These are phyloP conservation scores for Euplexia lucipara DNA, from an alignment of 2,888 invertebrate genomes.

Conservation along the genomic window DNA sequence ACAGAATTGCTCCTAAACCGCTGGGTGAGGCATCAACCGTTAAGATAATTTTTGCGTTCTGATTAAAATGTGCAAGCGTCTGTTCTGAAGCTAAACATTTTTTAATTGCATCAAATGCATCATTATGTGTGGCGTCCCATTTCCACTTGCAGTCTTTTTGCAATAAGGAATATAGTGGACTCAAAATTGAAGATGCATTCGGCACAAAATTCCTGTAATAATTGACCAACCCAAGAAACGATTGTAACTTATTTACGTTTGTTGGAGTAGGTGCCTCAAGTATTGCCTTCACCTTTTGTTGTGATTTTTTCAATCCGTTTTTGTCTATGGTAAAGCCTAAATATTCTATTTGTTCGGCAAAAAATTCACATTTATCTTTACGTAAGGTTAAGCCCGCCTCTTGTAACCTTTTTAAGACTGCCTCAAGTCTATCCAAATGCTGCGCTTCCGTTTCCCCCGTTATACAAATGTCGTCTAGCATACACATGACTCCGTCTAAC, in stretches of 20 bases:
- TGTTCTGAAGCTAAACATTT: slow-evolving; percentile 50
- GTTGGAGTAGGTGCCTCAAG: slow-evolving; percentile 41
- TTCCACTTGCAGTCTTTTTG: slow-evolving; percentile 35
- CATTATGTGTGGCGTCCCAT: slow-evolving; percentile 14
- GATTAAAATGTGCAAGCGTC: slow-evolving; percentile 4
- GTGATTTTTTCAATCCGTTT: slow-evolving; percentile 2
- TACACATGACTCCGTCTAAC: slow-evolving; percentile 6
- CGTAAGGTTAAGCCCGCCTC: slow-evolving; percentile 1
- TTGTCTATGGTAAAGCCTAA: slow-evolving; percentile 5
- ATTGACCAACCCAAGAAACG: slow-evolving; percentile 5
- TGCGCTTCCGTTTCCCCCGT: not conserved
- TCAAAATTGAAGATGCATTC: not conserved
- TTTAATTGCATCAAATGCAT: slow-evolving; percentile 41
- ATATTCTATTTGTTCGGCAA: slow-evolving; percentile 8
- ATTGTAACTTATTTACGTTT: not conserved
- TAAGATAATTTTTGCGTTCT: slow-evolving; percentile 9
- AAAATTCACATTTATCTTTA: slow-evolving; percentile 13
- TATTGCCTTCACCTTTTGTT: slow-evolving; percentile 48
- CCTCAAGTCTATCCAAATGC: not conserved
- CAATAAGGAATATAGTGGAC: slow-evolving; percentile 8
- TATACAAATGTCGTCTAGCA: slow-evolving; percentile 5
- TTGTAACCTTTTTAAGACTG: not conserved
- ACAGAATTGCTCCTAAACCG: not conserved
- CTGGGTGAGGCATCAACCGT: slow-evolving; percentile 5
- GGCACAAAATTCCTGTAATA: slow-evolving; percentile 4